Evolutionary conservation across 2,113 vertebrate species (phyloP).

Genomic region (Pyxicephalus adspersus): DNA sequence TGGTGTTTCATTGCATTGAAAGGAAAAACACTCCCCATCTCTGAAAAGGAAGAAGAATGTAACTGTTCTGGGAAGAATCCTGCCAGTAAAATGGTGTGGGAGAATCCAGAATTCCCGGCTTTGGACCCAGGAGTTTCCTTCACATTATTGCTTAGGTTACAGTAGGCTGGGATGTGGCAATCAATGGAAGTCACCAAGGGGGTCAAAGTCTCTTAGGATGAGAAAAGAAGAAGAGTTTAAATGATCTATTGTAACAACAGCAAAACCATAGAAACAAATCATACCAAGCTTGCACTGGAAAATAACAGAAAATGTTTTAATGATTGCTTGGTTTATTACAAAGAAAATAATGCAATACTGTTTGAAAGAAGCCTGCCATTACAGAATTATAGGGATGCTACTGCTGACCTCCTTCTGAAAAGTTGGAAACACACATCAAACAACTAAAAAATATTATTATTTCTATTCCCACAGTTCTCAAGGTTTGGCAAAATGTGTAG

Average conservation of each 20-base stretch:
- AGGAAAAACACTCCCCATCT: constrained; percentile 17
- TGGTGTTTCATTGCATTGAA: constrained; percentile 20
- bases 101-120: neutral
- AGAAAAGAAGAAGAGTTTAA: neutral
- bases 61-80: neutral
- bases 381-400: too few species aligned
- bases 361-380: too few species aligned
- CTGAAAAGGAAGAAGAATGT: constrained; percentile 11
- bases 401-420: too few species aligned
- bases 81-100: constrained; percentile 4
- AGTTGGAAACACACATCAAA: too few species aligned
- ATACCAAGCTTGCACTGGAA: too few species aligned
- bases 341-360: too few species aligned
- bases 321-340: too few species aligned
- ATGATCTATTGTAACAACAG: neutral
- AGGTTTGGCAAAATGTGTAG: too few species aligned
- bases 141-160: neutral
- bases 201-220: neutral
- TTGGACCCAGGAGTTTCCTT: neutral
- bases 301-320: too few species aligned
- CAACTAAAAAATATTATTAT: too few species aligned
- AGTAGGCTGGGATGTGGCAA: neutral
- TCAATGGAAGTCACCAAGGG: neutral
- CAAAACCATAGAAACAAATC: too few species aligned
- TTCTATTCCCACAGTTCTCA: too few species aligned